These are phyloP conservation scores for Microtus richardsoni DNA, from an alignment of 2,113 vertebrate species.

Conservation along the genomic window DNA sequence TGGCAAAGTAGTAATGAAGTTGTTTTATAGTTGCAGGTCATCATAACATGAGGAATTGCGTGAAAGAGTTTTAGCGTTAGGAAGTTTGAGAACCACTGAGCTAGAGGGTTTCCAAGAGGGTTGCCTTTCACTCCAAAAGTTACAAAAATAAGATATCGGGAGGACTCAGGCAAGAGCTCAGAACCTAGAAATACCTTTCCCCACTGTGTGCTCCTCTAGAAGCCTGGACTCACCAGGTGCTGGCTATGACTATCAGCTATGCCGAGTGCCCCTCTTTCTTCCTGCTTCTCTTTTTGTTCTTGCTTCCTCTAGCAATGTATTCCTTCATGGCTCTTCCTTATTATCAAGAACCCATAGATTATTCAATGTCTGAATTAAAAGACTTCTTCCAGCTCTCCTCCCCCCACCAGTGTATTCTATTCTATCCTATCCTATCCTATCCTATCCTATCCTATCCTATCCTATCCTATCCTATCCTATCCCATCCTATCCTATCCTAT, in stretches of 20 bases:
- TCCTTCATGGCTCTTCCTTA: neutral
- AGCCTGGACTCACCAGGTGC: neutral
- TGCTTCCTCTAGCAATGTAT: neutral
- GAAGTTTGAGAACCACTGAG: neutral
- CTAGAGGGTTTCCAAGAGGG: conserved; percentile 7
- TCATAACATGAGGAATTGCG: neutral
- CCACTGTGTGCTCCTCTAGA: neutral
- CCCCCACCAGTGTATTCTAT: neutral
- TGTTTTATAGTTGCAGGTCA: neutral
- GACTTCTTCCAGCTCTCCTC: neutral
- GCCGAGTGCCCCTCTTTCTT: neutral
- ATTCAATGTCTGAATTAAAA: neutral
- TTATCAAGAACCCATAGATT: neutral
- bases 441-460: neutral
- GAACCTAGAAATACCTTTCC: neutral
- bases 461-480: neutral
- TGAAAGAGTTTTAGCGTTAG: neutral
- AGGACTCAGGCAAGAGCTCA: neutral
- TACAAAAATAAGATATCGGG: neutral
- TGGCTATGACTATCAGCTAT: neutral
- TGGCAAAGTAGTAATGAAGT: neutral
- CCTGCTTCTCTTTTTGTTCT: neutral
- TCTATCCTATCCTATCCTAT: neutral
- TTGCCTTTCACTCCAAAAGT: neutral
- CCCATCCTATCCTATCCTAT: neutral